phyloP scores from a whole-genome alignment of 2,113 vertebrate genomes.

The Drymodes brunneopygia region DNA sequence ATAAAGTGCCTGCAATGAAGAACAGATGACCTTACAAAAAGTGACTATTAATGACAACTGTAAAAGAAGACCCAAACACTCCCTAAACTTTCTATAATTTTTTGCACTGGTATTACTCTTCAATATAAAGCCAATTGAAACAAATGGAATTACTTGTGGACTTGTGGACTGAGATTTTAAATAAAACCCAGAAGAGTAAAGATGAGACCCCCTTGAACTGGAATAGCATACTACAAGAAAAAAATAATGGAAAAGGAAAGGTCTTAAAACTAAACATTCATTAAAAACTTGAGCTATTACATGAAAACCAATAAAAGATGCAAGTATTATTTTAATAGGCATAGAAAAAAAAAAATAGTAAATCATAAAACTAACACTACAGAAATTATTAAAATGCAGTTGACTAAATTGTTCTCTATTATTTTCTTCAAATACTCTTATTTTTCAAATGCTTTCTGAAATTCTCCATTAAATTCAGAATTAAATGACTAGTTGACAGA shows the following conservation, averaged over 20 bases:
- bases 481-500: not conserved
- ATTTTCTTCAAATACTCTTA: not conserved
- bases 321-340: not conserved
- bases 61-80: fast-evolving
- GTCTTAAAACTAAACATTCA: not conserved
- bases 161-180: not conserved
- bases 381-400: not conserved
- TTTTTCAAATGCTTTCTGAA: not conserved
- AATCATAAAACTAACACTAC: not conserved
- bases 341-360: not conserved
- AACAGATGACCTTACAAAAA: not conserved
- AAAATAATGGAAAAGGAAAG: fast-evolving
- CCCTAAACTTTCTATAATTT: not conserved
- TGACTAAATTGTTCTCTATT: not conserved
- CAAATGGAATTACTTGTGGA: not conserved
- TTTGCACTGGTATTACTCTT: not conserved
- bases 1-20: not conserved
- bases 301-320: not conserved
- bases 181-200: not conserved
- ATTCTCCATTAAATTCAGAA: not conserved
- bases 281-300: not conserved
- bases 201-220: not conserved
- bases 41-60: not conserved
- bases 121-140: not conserved
- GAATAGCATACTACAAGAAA: not conserved